Conservation (phyloP, 2,888 invertebrate species). For the Melolontha melolontha region DNA sequence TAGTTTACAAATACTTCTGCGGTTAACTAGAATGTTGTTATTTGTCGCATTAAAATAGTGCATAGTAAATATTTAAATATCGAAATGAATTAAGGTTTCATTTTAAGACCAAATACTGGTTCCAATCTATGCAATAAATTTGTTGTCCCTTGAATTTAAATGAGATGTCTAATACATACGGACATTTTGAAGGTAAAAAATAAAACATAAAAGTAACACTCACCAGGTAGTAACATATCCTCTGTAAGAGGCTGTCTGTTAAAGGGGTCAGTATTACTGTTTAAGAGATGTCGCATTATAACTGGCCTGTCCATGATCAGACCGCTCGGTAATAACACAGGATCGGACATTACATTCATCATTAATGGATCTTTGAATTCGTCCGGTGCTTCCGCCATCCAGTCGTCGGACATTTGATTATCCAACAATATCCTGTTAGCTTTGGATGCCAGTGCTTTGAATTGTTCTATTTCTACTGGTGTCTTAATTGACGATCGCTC, state of each 20-base stretch:
- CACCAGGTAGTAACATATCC: conserved; percentile 92
- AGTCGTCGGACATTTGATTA: conserved; percentile 90
- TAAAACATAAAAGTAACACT: conserved; percentile 47
- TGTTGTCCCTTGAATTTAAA: too few relatives aligned
- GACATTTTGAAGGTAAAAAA: neutral
- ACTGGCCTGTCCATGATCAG: conserved; percentile 93
- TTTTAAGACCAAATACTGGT: too few relatives aligned
- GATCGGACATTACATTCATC: conserved; percentile 97
- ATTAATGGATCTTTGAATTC: conserved; percentile 97
- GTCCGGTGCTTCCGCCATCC: conserved; percentile 95
- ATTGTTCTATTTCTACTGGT: conserved; percentile 85
- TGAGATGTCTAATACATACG: too few relatives aligned
- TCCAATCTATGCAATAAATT: too few relatives aligned
- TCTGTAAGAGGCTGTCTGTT: conserved; percentile 95
- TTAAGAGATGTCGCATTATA: conserved; percentile 92
- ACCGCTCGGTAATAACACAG: conserved; percentile 91
- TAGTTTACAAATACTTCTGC: too few relatives aligned
- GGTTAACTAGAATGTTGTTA: too few relatives aligned
- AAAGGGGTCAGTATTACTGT: conserved; percentile 98
- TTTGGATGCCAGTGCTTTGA: conserved; percentile 80
- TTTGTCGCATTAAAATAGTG: too few relatives aligned
- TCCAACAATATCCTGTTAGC: conserved; percentile 83
- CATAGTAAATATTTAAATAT: too few relatives aligned
- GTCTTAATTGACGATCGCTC: conserved; percentile 87
- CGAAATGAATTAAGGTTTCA: too few relatives aligned